A percentile compares a stretch with the other conserved stretches of the same genome.
These are phyloP conservation scores for Pseudeuparius sepicola DNA, from an alignment of 2,888 invertebrate genomes.

Conservation along the genomic window DNA sequence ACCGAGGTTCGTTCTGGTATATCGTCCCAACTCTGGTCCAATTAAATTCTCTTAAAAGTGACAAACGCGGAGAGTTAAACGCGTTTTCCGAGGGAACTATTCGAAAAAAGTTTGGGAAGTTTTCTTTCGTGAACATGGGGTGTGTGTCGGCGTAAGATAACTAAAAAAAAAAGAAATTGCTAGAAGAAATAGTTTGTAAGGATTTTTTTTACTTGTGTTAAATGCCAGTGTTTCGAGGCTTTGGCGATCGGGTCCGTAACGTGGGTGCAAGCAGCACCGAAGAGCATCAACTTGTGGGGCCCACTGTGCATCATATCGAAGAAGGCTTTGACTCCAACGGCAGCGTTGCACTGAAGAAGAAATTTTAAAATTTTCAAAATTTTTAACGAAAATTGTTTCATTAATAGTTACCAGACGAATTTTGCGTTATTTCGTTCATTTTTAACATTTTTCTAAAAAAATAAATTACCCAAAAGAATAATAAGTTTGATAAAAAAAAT, in stretches of 20 bases:
- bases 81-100: conserved; percentile 95
- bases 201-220: conserved; percentile 67
- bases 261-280: conserved; percentile 92
- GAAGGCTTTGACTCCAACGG: conserved; percentile 89
- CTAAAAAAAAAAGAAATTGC: conserved; percentile 40
- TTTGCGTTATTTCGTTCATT: too few species aligned
- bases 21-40: conserved; percentile 97
- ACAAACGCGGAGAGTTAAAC: conserved; percentile 85
- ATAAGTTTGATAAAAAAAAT: too few species aligned
- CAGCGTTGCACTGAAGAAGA: conserved; percentile 79
- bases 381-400: too few species aligned
- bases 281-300: conserved; percentile 87
- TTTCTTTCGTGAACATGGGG: conserved; percentile 89
- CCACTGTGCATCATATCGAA: conserved; percentile 95
- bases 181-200: not conserved
- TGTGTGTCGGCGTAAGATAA: conserved; percentile 96
- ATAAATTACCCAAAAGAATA: conserved; percentile 1
- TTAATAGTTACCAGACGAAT: not conserved
- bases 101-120: conserved; percentile 93
- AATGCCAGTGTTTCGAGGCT: conserved; percentile 93
- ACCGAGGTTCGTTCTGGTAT: conserved; percentile 91
- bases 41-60: conserved; percentile 82
- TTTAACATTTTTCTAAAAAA: not conserved
- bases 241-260: conserved; percentile 96
- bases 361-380: too few species aligned